These are phyloP conservation scores for Cantharis nigra DNA, from an alignment of 2,888 invertebrate genomes.

Conservation along the genomic window DNA sequence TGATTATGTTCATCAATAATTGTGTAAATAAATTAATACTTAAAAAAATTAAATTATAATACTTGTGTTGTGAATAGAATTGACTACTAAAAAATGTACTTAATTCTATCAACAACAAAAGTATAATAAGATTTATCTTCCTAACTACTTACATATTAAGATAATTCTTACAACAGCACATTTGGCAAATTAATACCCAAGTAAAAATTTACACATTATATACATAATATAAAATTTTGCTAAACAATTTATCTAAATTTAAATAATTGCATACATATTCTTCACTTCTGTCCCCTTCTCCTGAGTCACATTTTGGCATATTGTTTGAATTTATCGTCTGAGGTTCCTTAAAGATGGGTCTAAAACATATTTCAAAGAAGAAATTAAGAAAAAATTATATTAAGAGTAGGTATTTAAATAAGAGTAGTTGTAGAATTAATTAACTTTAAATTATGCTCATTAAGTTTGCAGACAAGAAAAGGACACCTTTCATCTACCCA, in stretches of 20 bases:
- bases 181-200: neutral
- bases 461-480: neutral
- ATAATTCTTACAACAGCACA: neutral
- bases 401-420: neutral
- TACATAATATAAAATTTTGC: neutral
- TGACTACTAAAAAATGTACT: neutral
- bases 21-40: neutral
- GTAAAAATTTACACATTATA: neutral
- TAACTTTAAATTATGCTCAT: neutral
- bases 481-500: neutral
- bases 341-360: conserved; percentile 45
- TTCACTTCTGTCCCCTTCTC: conserved; percentile 3
- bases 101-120: neutral
- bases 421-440: neutral
- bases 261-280: neutral
- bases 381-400: neutral
- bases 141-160: neutral
- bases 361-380: conserved; percentile 33
- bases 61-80: neutral
- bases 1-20: neutral
- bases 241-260: neutral
- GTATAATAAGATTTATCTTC: neutral
- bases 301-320: conserved; percentile 8
- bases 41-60: neutral
- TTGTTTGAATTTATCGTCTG: conserved; percentile 30